Conservation (phyloP, 35 echinoderm and acorn worm genomes). For the Lytechinus pictus region DNA sequence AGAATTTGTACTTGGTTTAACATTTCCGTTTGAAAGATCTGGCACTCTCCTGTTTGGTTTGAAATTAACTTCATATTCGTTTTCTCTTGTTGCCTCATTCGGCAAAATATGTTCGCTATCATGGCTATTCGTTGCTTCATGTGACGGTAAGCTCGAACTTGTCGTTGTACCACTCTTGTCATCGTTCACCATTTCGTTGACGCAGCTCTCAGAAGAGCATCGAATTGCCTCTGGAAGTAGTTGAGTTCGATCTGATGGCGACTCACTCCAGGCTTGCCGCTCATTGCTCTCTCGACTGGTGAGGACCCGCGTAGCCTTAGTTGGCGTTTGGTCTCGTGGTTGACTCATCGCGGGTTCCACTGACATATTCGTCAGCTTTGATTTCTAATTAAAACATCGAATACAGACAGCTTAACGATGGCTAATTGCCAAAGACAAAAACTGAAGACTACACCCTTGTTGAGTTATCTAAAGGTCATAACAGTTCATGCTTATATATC, state of each 20-base stretch:
- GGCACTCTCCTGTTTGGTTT: background rate
- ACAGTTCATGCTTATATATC: background rate
- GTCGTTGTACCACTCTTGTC: background rate
- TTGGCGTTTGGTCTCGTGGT: background rate
- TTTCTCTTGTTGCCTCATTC: background rate
- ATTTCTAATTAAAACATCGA: background rate
- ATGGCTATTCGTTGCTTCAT: background rate
- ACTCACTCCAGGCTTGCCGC: conserved; percentile 30
- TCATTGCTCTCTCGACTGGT: background rate
- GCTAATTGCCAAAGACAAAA: background rate
- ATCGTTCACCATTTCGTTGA: background rate
- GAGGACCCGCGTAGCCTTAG: background rate
- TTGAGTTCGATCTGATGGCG: conserved; percentile 27
- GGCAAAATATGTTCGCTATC: background rate
- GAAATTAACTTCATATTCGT: background rate
- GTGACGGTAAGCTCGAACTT: background rate
- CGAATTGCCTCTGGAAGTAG: background rate
- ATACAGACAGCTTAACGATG: background rate
- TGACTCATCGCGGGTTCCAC: conserved; percentile 21
- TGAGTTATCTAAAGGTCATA: background rate
- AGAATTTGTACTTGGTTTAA: background rate
- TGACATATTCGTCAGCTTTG: background rate
- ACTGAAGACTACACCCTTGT: background rate
- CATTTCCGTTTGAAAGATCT: background rate
- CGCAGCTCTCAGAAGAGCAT: background rate